Base-by-base conservation (phyloP, 2,113 vertebrate genomes). In the Gopherus evgoodei region DNA sequence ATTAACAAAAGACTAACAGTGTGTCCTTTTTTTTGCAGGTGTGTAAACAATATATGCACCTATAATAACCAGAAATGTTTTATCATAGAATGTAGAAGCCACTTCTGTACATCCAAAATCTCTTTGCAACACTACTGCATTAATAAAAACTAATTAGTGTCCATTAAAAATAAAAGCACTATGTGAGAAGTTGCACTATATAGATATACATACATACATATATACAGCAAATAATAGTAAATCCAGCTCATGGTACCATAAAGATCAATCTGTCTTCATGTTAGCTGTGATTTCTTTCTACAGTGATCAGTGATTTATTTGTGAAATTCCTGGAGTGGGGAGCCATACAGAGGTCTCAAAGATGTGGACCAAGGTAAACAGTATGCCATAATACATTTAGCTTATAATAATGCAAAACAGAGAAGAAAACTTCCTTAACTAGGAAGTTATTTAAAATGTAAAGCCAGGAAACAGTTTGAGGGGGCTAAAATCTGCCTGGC, bases 331-430 rank as follows among this genome's bases (percentile, higher is more conserved):
- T 88, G 56, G 62, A 91, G 75, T 81, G 76, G 79, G 2, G 13
- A 95, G 94, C 49, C 90, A 96, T 62, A 69, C 31, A 83, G 59
- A 95, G 85, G 90, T 96, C 83, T 96, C 92, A 88, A 96, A 97
- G 84, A 72, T 95, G 83, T 91, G 6, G 1, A 95, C 89, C 47
- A 89, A 97, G 52, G 94, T 96, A 97, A 97, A 95, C 93, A 97
- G 96, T 94, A 95, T 94, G 94, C 88, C 93, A 94, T 97, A 95
- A 97, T 97, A 96, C 94, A 96, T 96, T 97, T 97, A 96, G 85
- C 69, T 91, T 96, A 94, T 89, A 96, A 94, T 95, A 96, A 96
- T 57, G 4, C 56, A 78, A 93, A 94, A 93, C 16, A 88, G 84
- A 88, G 78, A 31, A 82, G 14, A 75, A 86, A 89, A 81, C 72